Percentiles rank a stretch among this genome's conserved stretches.
Evolutionary conservation across 2,888 invertebrate species (phyloP).

Genomic region (Himalopsyche kuldschensis): DNA sequence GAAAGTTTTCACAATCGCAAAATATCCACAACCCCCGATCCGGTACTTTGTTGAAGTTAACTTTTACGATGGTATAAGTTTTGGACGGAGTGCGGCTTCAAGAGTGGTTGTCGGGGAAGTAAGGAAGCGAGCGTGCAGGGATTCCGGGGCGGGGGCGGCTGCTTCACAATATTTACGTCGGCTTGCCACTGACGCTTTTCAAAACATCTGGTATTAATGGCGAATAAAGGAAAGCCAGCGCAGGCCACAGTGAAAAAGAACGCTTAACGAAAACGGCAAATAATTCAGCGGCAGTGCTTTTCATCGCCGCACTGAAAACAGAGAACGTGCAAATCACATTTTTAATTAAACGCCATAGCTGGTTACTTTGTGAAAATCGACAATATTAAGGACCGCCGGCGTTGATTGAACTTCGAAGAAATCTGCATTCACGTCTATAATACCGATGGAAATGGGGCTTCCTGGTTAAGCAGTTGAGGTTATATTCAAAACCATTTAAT

Average conservation of each 20-base stretch:
- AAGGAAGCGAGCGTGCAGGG: not conserved
- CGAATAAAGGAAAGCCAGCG: conserved; percentile 18
- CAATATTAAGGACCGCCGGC: not conserved
- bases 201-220: conserved; percentile 36
- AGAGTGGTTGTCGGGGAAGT: not conserved
- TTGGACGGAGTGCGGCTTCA: not conserved
- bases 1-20: not conserved
- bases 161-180: conserved; percentile 1
- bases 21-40: not conserved
- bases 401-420: not conserved
- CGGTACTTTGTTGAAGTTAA: not conserved
- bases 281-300: not conserved
- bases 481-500: no score
- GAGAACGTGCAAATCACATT: not conserved
- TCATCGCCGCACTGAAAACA: conserved; percentile 2
- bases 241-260: conserved; percentile 11
- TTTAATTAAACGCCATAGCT: not conserved
- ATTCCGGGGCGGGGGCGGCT: not conserved
- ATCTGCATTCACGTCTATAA: no score
- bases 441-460: no score
- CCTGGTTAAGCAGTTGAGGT: no score
- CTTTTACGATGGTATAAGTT: conserved; percentile 1
- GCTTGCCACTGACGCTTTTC: conserved; percentile 29
- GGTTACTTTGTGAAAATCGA: not conserved
- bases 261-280: not conserved